Conservation (phyloP, 2,888 invertebrate species). For the Gari tellinella region DNA sequence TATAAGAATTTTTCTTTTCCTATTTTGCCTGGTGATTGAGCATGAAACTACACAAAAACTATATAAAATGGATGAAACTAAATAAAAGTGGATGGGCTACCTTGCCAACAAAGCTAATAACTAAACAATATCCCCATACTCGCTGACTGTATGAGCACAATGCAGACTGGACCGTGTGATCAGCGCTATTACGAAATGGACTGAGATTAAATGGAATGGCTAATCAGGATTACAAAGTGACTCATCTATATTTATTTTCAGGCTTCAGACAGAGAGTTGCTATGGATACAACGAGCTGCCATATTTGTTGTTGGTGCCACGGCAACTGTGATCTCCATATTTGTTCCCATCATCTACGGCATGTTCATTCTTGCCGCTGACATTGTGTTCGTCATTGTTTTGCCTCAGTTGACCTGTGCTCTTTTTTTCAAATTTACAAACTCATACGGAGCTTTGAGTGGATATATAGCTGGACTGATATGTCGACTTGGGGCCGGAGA, state of each 20-base stretch:
- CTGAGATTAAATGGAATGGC: not conserved
- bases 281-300: slow-evolving; percentile 69
- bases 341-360: slow-evolving; percentile 71
- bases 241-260: slow-evolving; percentile 46
- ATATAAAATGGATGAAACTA: too few species aligned
- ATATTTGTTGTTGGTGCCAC: slow-evolving; percentile 67
- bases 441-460: slow-evolving; percentile 73
- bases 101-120: too few species aligned
- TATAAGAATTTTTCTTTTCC: too few species aligned
- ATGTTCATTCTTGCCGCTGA: slow-evolving; percentile 79
- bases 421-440: slow-evolving; percentile 71
- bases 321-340: slow-evolving; percentile 70
- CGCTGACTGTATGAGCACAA: too few species aligned
- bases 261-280: slow-evolving; percentile 70
- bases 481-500: slow-evolving; percentile 94
- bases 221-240: too few species aligned
- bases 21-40: too few species aligned
- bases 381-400: slow-evolving; percentile 78
- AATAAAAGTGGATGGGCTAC: too few species aligned
- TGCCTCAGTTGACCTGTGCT: slow-evolving; percentile 78
- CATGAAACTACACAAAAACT: too few species aligned
- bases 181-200: not conserved
- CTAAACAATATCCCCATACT: too few species aligned
- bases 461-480: slow-evolving; percentile 90
- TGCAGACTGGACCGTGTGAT: too few species aligned